Evolutionary conservation across 2,113 vertebrate genomes (phyloP), one percentile per base, ranked within the genome.

Genomic region (Lampris megalopsis): DNA sequence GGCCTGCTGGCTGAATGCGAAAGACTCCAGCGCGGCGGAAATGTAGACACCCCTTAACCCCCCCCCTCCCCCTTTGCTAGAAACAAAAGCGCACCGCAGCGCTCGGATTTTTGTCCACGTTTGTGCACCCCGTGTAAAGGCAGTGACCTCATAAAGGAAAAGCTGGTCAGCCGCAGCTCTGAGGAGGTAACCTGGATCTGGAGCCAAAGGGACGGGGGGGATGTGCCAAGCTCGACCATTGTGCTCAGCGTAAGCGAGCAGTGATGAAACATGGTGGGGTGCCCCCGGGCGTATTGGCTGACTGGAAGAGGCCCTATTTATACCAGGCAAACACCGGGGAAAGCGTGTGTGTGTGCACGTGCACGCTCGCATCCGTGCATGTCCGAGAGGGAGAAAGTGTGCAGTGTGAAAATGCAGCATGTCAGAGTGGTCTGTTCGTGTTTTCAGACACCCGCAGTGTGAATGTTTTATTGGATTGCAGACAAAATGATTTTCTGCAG

Each of bases 151-250:
- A 24, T 70, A 79, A 75, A 3, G 38, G 72, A 71, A 52, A 82
- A 88, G 71, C 77, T 79, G 72, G 60, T 74, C 77, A 52, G 64
- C 85, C 54, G 80, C 49, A 80, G 85, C 80, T 75, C 3, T 0
- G 1, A 80, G 82, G 67, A 64, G 73, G 80, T 79, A 89, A 87
- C 84, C 82, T 85, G 89, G 82, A 92, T 89, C 63, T 75, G 81
- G 80, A 92, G 87, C 86, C 87, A 86, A 90, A 86, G 85, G 77
- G 89, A 91, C 92, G 89, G 86, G 84, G 77, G 84, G 77, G 77
- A 77, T 81, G 42, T 42, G 13, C 81, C 63, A 63, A 73, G 63
- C 68, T 10, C 76, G 8, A 81, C 83, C 61, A 53, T 85, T 71
- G 80, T 73, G 63, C 70, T 85, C 75, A 79, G 63, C 71, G 59